phyloP scores from a whole-genome alignment of 1,140 invertebrate genomes.

The Steinernema feltiae region DNA sequence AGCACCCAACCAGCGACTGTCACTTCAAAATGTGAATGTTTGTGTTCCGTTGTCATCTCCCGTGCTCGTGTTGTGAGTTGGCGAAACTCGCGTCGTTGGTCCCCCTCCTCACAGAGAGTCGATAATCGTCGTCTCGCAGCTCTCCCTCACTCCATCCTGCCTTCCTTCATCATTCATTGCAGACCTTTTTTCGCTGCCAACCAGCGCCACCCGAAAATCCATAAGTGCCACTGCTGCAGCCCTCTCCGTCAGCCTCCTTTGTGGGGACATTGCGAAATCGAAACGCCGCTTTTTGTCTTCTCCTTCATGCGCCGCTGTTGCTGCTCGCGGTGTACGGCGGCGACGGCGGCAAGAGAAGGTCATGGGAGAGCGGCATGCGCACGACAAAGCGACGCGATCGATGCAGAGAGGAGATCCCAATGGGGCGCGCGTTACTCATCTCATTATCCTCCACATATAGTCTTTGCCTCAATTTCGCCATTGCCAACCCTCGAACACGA shows the following conservation, averaged over 20 bases:
- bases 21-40: neutral
- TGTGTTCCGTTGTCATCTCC: neutral
- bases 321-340: neutral
- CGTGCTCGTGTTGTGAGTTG: neutral
- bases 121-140: too few species aligned
- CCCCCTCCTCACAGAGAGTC: neutral
- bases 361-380: neutral
- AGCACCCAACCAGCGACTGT: neutral
- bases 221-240: neutral
- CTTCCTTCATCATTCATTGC: too few species aligned
- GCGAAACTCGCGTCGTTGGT: neutral
- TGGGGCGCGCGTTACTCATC: neutral
- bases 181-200: neutral
- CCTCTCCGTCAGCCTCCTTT: neutral
- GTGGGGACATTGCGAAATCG: slow-evolving; percentile 7
- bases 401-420: neutral
- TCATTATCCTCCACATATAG: neutral
- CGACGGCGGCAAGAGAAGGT: neutral
- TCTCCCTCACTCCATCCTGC: too few species aligned
- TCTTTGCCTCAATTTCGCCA: neutral
- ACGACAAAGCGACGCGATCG: neutral
- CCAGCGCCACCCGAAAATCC: neutral
- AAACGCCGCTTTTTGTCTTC: neutral
- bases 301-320: too few species aligned
- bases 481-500: too few species aligned